Evolutionary conservation across 2,888 invertebrate genomes (phyloP), one percentile per base, ranked within the genome.

Genomic region (Lithophane semibrunnea): DNA sequence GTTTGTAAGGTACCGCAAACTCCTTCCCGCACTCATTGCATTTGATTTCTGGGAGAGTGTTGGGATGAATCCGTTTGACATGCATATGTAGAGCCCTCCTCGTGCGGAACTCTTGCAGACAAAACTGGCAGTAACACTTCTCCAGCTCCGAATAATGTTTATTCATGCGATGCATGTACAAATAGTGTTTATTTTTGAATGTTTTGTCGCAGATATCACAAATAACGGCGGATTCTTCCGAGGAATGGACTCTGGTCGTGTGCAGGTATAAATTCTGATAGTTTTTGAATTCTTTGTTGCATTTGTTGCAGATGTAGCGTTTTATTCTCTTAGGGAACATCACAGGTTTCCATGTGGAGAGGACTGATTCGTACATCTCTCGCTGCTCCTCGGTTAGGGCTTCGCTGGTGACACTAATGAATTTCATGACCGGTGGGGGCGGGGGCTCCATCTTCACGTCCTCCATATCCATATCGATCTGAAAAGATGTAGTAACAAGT

Each of bases 161-260:
- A 58, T 96, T 96, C 96, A 96, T 96, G 3, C 96, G 81, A 79
- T 96, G 96, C 96, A 96, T 96, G 87, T 96, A 96, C 1, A 96
- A 54, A 75, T 96, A 96, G 80, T 96, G 96, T 79, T 96, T 96
- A 60, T 96, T 96, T 69, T 96, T 96, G 79, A 96, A 96, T 0
- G 95, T 94, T 71, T 96, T 96, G 78, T 96, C 96, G 44, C 96
- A 96, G 0, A 94, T 92, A 58, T 96, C 91, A 77, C 96, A 96
- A 0, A 95, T 84, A 0, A 96, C 96, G 0, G 96, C 96, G 0
- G 96, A 95, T 0, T 96, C 95, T 61, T 95, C 95, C 0, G 96
- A 92, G 0, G 96, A 96, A 80, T 96, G 96, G 0, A 96, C 96
- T 49, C 96, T 88, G 0, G 96, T 96, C 0, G 95, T 96, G 54